phyloP scores from a whole-genome alignment of 1,140 invertebrate genomes.

The Pissodes strobi region DNA sequence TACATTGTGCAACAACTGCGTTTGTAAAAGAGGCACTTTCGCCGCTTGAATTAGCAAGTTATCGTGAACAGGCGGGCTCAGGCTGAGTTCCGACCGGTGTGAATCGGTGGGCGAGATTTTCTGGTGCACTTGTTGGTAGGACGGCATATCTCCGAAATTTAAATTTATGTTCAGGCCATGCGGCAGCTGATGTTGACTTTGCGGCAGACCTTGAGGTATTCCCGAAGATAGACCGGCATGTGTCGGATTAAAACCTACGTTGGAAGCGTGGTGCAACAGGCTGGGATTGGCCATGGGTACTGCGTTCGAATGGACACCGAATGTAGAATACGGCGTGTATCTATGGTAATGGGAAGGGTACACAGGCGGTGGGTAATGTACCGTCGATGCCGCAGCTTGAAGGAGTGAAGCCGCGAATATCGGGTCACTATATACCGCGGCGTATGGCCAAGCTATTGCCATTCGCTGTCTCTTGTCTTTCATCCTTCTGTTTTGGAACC shows the following conservation, averaged over 20 bases:
- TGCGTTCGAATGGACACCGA: slow-evolving; percentile 39
- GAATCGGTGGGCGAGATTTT: slow-evolving; percentile 45
- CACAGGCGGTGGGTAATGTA: slow-evolving; percentile 58
- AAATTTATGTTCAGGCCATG: slow-evolving; percentile 50
- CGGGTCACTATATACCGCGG: slow-evolving; percentile 90
- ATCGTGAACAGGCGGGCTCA: slow-evolving; percentile 48
- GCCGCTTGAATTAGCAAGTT: slow-evolving; percentile 46
- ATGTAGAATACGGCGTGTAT: slow-evolving; percentile 55
- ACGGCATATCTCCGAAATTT: slow-evolving; percentile 42
- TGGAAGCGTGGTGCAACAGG: slow-evolving; percentile 31
- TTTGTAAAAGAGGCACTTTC: slow-evolving; percentile 50
- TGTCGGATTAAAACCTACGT: slow-evolving; percentile 30
- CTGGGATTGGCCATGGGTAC: slow-evolving; percentile 43
- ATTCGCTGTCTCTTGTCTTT: slow-evolving; percentile 96
- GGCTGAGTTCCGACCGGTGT: slow-evolving; percentile 50
- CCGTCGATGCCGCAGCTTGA: slow-evolving; percentile 77
- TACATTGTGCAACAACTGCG: slow-evolving; percentile 52
- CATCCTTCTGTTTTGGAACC: slow-evolving; percentile 99
- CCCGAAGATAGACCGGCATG: slow-evolving; percentile 11
- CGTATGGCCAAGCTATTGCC: slow-evolving; percentile 92
- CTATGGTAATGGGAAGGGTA: slow-evolving; percentile 57
- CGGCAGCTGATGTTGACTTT: slow-evolving; percentile 21
- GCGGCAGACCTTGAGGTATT: slow-evolving; percentile 25
- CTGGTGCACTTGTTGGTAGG: slow-evolving; percentile 20
- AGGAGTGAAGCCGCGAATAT: slow-evolving; percentile 88